Evolutionary conservation across 2,888 invertebrate species (phyloP), one percentile per base, ranked within the genome.

Genomic region (Incurvaria masculella): DNA sequence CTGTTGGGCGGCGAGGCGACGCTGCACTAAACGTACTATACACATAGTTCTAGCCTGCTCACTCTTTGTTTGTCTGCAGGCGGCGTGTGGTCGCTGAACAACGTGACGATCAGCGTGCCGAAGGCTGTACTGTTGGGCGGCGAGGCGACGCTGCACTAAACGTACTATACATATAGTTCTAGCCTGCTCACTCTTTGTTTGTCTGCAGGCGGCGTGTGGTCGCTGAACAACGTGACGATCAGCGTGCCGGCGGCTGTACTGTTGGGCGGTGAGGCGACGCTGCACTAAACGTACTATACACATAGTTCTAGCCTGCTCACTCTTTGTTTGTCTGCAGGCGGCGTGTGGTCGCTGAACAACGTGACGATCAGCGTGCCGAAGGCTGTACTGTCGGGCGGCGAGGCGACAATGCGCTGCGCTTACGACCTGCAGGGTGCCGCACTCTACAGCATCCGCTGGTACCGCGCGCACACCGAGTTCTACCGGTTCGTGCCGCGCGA

Each of bases 391-490:
- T 78, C 80, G 0, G 82, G 82, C 1, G 78, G 79, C 52, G 63
- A 78, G 1, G 81, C 81, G 2, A 64, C 79, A n/a, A 66, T 84
- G 50, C 63, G 74, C n/a, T 81, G 82, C 58, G 71, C 79, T 27
- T 83, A 82, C 58, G 82, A 83, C 63, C 65, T 84, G 58, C 83
- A 83, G 54, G 81, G 81, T 1, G 85, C 85, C 1, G 81, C 82
- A 0, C 79, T 90, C 4, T 89, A 89, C 70, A 84, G 87, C 52
- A 82, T 87, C 59, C 83, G 85, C 61, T 90, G 89, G 89, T 89
- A 88, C 68, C 79, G 85, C 50, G 84, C 85, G 3, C 83, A 84
- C 53, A 81, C 81, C 5, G 89, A 90, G 70, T 89, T 90, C 76
- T 90, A 88, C 71, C 79, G 88, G 59, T 89, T 80, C 61, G 84